Base-by-base conservation (phyloP, 2,888 invertebrate species). In the Nysson spinosus region DNA sequence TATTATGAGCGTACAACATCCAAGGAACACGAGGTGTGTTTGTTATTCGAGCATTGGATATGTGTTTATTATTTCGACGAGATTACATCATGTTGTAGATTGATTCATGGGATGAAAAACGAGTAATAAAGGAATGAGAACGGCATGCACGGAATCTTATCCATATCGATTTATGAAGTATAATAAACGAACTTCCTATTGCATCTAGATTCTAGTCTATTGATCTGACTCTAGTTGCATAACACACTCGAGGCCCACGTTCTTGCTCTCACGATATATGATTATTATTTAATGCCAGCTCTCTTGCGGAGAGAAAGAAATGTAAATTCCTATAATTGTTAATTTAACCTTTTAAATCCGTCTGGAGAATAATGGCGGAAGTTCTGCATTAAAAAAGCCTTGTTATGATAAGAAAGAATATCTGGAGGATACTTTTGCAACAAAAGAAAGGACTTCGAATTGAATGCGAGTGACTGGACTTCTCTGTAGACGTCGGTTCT, bases 361-460 rank as follows among this genome's bases (percentile, higher is more conserved):
- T n/a, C n/a, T n/a, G n/a, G n/a, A n/a, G n/a, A n/a, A n/a, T n/a
- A n/a, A n/a, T n/a, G n/a, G n/a, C n/a, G n/a, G n/a, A n/a, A n/a
- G 9, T 57, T 20, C 19, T 46, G 39, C 43, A 52, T 35, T 12
- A 20, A 16, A 39, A 19, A 43, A 35, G 39, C 28, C 37, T 19
- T 22, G 16, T 7, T 46, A 51, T 39, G 19, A 30, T 30, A 46
- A 51, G 43, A 47, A 52, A 46, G 44, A 52, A 46, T 32, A 37
- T 43, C 46, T 9, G 39, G 60, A 40, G 47, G 32, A 20, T 22
- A 12, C 34, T n/a, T n/a, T n/a, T n/a, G n/a, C n/a, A n/a, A 60
- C 60, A 60, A 60, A 56, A 40, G 60, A 51, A 55, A 51, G 32
- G 46, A 40, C 39, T 35, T 40, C 60, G 44, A 47, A 52, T 52